Evolutionary conservation across 1,140 invertebrate genomes (phyloP).

Genomic region (Elysia chlorotica): DNA sequence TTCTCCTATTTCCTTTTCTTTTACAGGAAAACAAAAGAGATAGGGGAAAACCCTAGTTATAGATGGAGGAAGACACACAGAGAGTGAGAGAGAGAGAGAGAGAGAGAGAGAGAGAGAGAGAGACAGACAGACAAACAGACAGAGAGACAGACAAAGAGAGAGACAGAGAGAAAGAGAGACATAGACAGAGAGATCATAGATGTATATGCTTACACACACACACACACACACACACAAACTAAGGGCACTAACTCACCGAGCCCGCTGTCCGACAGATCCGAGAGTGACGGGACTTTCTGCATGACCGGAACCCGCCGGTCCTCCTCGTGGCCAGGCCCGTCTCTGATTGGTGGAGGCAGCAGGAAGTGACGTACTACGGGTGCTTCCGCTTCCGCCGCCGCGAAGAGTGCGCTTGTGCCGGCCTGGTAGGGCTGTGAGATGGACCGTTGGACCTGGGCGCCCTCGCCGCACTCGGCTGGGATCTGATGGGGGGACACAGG

Average conservation of each 20-base stretch:
- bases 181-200: neutral
- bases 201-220: neutral
- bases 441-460: too few species aligned
- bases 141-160: neutral
- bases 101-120: conserved; percentile 7
- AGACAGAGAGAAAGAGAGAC: neutral
- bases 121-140: neutral
- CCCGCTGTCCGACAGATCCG: conserved; percentile 33
- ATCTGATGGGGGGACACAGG: neutral
- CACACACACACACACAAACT: neutral
- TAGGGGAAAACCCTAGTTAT: too few species aligned
- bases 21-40: too few species aligned
- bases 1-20: too few species aligned
- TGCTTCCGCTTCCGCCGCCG: neutral
- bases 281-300: conserved; percentile 35
- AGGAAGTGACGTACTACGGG: neutral
- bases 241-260: conserved; percentile 27
- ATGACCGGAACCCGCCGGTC: conserved; percentile 25
- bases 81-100: conserved; percentile 5
- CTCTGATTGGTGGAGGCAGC: neutral
- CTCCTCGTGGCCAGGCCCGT: conserved; percentile 20
- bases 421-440: too few species aligned
- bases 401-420: neutral
- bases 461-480: too few species aligned
- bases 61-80: neutral